Base-by-base conservation (phyloP, 2,797 vertebrate genomes). In the Moxostoma hubbsi region DNA sequence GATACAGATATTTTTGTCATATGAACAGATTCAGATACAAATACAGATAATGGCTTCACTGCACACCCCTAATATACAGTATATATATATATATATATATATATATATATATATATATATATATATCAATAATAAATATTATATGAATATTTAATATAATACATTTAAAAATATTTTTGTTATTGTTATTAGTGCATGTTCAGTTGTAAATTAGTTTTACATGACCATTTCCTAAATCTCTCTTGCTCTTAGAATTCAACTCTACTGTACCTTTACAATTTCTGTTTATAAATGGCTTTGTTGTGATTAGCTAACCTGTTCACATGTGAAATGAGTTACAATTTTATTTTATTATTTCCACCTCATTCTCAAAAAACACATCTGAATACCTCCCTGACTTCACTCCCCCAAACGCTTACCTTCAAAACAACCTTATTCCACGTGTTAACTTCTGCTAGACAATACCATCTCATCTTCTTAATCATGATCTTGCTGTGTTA, bases 401-500 rank as follows among this genome's bases (percentile, higher is more conserved):
- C 55, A 50, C 57, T 24, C 46, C 71, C 61, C 11, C 8, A 16
- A n/a, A 24, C n/a, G 70, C 70, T 72, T 46, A 9, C 55, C 43
- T 58, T 59, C 5, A 15, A 73, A 67, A 8, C 63, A 6, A 15
- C 51, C 53, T 55, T 6, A 10, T 58, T 65, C 65, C 64, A 76
- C 47, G 46, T 76, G 51, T 59, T 67, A 67, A 47, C 55, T 67
- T 15, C 15, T n/a, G 53, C 18, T 50, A 73, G 62, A 50, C 15
- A 24, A 2, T 24, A 24, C 24, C 24, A 24, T 36, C 54, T 58
- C 16, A 47, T 73, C 54, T 50, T 80, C 78, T 85, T 57, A 53
- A 77, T 80, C 77, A 54, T 71, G 66, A 18, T 67, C 46, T 77
- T 86, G 80, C 58, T 86, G 11, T 62, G 61, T 43, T 77, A 59